Base-by-base conservation (phyloP, 64 coral and sea anemone genomes). In the Pocillopora verrucosa region DNA sequence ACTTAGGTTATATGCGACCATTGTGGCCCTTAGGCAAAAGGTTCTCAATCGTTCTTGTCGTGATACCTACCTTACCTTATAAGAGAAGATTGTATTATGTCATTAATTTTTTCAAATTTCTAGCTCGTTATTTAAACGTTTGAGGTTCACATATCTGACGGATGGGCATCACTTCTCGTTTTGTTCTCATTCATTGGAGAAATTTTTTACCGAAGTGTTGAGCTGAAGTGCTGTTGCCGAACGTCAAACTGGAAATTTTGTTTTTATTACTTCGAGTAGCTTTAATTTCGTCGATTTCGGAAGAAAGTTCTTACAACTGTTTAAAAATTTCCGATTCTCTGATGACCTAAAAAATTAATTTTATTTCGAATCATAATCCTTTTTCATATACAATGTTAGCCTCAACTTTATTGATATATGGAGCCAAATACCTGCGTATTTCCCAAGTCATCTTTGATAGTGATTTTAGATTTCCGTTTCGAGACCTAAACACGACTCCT, bases 261-360 rank as follows among this genome's bases (percentile, higher is more conserved):
- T 68, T 83, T 85, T 85, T 15, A 85, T 70, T 72, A 57, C 65
- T 85, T 58, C 22, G 56, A 56, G 82, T 72, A 85, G 37, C 38
- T 85, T 85, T 72, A 45, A 65, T 72, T 85, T 85, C 37, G 34
- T 20, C 17, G 36, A 1, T 11, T 65, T 56, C 19, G 56, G 65
- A 13, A 70, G 60, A 85, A 72, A 85, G 65, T 11, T 56, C 16
- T 25, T 85, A 70, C 64, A 85, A 68, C 37, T 85, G 82, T 85
- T 70, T 61, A 72, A 85, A 85, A 85, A 85, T 85, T 85, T 37
- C 20, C 36, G 11, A 37, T 72, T 58, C 82, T 34, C 14, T n/a
- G 51, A 58, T 59, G 59, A 11, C 59, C 56, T 56, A 56, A 22
- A 56, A 36, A 16, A 36, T 56, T 58, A 34, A n/a, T 79, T 79